These are phyloP conservation scores for Eclectus roratus DNA, from an alignment of 2,113 vertebrate genomes.

Conservation along the genomic window DNA sequence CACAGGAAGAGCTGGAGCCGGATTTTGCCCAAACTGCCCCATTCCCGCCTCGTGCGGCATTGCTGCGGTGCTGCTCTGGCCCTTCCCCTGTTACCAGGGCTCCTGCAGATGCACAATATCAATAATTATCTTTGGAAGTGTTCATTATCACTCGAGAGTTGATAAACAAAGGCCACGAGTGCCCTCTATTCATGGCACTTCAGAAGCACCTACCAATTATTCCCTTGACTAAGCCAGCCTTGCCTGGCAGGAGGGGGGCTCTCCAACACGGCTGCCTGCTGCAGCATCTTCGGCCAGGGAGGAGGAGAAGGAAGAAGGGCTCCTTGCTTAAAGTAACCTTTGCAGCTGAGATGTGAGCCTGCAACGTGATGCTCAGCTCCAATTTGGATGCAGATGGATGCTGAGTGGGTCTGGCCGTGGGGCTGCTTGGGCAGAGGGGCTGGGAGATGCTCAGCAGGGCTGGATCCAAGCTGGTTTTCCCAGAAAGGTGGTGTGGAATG, in stretches of 20 bases:
- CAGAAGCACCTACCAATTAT: conserved; percentile 42
- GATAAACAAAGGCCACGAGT: conserved; percentile 33
- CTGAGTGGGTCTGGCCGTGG: neutral
- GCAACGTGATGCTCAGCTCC: accelerated
- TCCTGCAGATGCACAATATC: conserved; percentile 1
- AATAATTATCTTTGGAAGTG: conserved; percentile 2
- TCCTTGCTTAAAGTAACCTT: neutral
- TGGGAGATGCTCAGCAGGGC: neutral
- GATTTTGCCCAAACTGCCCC: neutral
- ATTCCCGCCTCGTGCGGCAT: accelerated
- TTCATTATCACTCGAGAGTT: conserved; percentile 34
- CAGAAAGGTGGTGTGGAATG: accelerated
- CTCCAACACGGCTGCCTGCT: neutral
- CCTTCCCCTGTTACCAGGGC: neutral
- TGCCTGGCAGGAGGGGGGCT: neutral
- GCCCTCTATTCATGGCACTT: conserved; percentile 16
- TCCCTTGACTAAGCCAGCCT: neutral
- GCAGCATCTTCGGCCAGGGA: neutral
- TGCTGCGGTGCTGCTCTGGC: neutral
- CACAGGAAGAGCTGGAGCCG: neutral
- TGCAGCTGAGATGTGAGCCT: neutral
- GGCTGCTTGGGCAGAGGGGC: neutral
- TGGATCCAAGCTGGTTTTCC: neutral
- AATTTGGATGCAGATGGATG: neutral
- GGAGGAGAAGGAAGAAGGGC: neutral